A percentile compares a stretch with the other conserved stretches of the same genome.
Conservation (phyloP, 1,140 invertebrate species). For the Periplaneta americana region DNA sequence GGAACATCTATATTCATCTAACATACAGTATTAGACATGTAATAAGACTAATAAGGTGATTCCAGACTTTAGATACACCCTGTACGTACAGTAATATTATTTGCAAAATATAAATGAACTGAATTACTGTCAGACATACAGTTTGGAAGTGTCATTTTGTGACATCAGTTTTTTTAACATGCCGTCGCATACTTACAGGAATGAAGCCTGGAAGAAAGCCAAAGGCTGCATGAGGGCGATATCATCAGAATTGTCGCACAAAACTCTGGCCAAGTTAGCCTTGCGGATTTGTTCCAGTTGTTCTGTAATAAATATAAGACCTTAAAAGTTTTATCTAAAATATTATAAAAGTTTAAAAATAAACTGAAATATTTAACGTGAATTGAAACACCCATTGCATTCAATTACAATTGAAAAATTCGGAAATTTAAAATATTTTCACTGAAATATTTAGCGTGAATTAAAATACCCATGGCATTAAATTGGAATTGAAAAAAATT, state of each 20-base stretch:
- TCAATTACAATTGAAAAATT: too few species aligned
- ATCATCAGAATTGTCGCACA: conserved; percentile 53
- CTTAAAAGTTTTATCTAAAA: too few species aligned
- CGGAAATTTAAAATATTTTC: too few species aligned
- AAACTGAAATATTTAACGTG: neutral
- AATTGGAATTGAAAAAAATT: too few species aligned
- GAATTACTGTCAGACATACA: neutral
- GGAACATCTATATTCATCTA: neutral
- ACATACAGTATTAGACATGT: neutral
- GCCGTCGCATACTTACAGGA: conserved; percentile 33
- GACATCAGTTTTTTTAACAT: neutral
- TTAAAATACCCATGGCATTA: neutral
- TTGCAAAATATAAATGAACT: too few species aligned
- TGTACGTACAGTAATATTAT: neutral
- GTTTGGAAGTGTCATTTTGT: neutral
- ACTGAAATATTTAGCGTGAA: neutral
- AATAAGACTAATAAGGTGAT: too few species aligned
- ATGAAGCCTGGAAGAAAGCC: conserved; percentile 41
- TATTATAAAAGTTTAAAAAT: too few species aligned
- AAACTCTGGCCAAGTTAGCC: conserved; percentile 42
- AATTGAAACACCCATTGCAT: neutral
- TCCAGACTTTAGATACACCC: too few species aligned
- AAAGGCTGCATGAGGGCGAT: conserved; percentile 45
- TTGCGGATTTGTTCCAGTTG: conserved; percentile 50
- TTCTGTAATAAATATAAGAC: conserved; percentile 35